These are phyloP conservation scores for Penaeus japonicus DNA, from an alignment of 1,140 invertebrate species.

Conservation along the genomic window DNA sequence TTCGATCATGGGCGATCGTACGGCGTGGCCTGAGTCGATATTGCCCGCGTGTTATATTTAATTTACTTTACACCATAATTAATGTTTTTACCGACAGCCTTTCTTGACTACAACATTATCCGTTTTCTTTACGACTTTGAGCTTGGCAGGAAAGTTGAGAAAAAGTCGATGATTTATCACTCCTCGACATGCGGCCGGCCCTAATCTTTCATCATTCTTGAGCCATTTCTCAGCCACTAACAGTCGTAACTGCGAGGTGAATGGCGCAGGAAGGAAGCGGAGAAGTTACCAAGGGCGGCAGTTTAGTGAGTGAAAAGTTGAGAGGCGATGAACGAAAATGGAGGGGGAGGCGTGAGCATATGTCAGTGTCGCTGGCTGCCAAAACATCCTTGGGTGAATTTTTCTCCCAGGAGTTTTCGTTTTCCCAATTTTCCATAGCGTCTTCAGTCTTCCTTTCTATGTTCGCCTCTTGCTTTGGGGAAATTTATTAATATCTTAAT, in stretches of 20 bases:
- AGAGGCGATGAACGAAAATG: slow-evolving; percentile 47
- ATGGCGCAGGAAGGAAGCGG: slow-evolving; percentile 33
- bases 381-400: slow-evolving; percentile 25
- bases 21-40: too few relatives aligned
- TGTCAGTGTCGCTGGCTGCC: slow-evolving; percentile 42
- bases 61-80: slow-evolving; percentile 50
- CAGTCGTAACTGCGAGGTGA: slow-evolving; percentile 43
- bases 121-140: slow-evolving; percentile 40
- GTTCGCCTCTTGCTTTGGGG: background rate
- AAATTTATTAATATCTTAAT: slow-evolving; percentile 40
- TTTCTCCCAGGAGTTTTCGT: slow-evolving; percentile 2
- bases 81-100: slow-evolving; percentile 34
- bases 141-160: slow-evolving; percentile 33
- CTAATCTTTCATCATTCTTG: slow-evolving; percentile 47
- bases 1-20: too few relatives aligned
- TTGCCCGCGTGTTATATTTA: slow-evolving; percentile 19
- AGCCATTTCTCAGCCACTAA: slow-evolving; percentile 46
- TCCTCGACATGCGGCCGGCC: slow-evolving; percentile 37
- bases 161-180: slow-evolving; percentile 40
- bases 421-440: background rate
- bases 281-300: background rate
- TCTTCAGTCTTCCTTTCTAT: background rate
- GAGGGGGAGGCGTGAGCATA: slow-evolving; percentile 34
- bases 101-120: slow-evolving; percentile 36
- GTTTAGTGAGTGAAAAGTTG: slow-evolving; percentile 47